These are phyloP conservation scores for Nesogale talazaci DNA, from an alignment of 2,113 vertebrate genomes.

Conservation along the genomic window DNA sequence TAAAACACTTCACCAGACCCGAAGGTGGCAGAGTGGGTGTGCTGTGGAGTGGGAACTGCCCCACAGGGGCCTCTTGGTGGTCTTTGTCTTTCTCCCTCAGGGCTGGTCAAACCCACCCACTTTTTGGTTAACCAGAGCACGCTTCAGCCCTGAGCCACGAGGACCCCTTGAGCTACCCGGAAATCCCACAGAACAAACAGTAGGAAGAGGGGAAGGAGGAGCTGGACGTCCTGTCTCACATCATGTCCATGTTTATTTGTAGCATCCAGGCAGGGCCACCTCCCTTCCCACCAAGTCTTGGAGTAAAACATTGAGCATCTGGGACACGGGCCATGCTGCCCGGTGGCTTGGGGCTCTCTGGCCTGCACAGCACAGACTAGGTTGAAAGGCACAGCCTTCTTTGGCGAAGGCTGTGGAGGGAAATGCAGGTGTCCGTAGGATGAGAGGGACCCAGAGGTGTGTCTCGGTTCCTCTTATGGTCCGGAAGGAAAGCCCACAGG, in stretches of 20 bases:
- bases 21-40: background rate
- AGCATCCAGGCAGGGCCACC: background rate
- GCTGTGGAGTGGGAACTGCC: background rate
- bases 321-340: too few relatives aligned
- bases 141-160: background rate
- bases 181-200: background rate
- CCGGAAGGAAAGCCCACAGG: background rate
- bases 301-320: background rate
- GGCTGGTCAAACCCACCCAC: background rate
- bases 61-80: background rate
- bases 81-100: background rate
- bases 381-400: background rate
- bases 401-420: background rate
- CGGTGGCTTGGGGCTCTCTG: background rate
- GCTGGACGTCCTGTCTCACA: accelerated
- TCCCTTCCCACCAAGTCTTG: too few relatives aligned
- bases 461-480: background rate
- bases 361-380: accelerated
- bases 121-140: background rate
- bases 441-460: background rate
- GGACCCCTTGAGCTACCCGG: background rate
- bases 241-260: background rate
- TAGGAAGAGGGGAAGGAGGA: background rate
- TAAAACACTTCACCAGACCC: background rate
- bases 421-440: background rate